Conservation (phyloP, 37 sponge, comb jelly and placozoan genomes). For the Petrosia ficiformis region DNA sequence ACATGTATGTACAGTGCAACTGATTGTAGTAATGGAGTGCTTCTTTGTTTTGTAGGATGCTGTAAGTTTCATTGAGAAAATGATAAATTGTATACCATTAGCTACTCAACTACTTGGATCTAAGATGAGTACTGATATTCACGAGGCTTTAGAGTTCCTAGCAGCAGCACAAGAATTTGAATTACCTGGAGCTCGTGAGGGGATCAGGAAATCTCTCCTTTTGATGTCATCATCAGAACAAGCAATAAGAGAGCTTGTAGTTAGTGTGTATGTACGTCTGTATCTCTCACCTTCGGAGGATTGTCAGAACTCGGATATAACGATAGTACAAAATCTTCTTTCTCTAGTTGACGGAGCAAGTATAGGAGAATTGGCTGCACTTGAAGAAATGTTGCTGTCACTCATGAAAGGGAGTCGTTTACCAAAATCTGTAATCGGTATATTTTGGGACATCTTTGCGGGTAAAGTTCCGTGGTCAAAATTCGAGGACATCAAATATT, state of each 20-base stretch:
- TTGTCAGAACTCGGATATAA: background rate
- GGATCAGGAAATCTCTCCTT: slow-evolving; percentile 65
- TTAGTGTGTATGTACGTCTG: slow-evolving; percentile 62
- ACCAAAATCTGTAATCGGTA: slow-evolving; percentile 31
- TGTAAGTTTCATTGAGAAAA: slow-evolving; percentile 53
- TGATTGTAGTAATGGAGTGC: background rate
- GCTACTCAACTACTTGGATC: slow-evolving; percentile 78
- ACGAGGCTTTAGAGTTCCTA: slow-evolving; percentile 85
- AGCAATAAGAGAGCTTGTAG: slow-evolving; percentile 47
- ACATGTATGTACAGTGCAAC: background rate
- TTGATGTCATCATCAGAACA: slow-evolving; percentile 82
- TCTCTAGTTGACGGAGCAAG: slow-evolving; percentile 34
- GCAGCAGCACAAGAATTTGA: slow-evolving; percentile 56
- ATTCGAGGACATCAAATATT: background rate
- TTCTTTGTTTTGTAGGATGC: slow-evolving; percentile 53
- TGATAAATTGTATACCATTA: slow-evolving; percentile 57
- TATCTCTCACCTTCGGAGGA: slow-evolving; percentile 52
- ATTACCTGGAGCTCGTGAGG: slow-evolving; percentile 34
- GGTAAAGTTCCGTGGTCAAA: background rate
- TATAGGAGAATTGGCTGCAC: slow-evolving; percentile 59
- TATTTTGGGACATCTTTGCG: slow-evolving; percentile 49
- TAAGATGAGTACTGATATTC: slow-evolving; percentile 79
- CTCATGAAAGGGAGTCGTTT: slow-evolving; percentile 52
- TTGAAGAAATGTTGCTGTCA: slow-evolving; percentile 68
- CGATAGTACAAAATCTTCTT: slow-evolving; percentile 39